These are phyloP conservation scores for Otocyon megalotis DNA, from an alignment of 2,113 vertebrate species.

Conservation along the genomic window DNA sequence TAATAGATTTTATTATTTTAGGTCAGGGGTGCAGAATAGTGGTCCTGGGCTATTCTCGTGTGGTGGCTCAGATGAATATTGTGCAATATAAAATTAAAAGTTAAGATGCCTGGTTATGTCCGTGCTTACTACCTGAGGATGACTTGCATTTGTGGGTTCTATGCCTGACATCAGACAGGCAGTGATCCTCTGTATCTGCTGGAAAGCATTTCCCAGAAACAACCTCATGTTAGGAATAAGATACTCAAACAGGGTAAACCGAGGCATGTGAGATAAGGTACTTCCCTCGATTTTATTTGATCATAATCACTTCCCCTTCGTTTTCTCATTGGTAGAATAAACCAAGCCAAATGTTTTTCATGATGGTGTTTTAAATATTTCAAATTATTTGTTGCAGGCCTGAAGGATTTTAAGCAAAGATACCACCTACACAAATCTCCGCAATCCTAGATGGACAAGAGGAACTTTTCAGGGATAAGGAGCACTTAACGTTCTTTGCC, in stretches of 20 bases:
- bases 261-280: not conserved
- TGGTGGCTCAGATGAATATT: not conserved
- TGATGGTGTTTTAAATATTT: not conserved
- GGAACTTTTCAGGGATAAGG: not conserved
- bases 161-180: not conserved
- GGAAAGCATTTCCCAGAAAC: not conserved
- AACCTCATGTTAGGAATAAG: not conserved
- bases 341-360: not conserved
- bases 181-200: not conserved
- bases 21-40: not conserved
- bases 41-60: not conserved
- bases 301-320: not conserved
- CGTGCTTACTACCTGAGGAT: not conserved
- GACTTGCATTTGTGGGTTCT: not conserved
- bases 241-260: not conserved
- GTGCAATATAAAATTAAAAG: conserved; percentile 7
- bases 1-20: not conserved
- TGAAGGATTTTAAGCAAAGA: not conserved
- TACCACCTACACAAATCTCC: not conserved
- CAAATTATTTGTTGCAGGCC: not conserved
- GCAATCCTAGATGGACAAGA: not conserved
- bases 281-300: not conserved
- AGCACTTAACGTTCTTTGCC: not conserved
- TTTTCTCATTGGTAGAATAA: conserved; percentile 49
- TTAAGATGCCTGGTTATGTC: not conserved